A percentile compares a stretch with the other conserved stretches of the same genome.
These are phyloP conservation scores for Isichthys henryi DNA, from an alignment of 2,113 vertebrate genomes.

Conservation along the genomic window DNA sequence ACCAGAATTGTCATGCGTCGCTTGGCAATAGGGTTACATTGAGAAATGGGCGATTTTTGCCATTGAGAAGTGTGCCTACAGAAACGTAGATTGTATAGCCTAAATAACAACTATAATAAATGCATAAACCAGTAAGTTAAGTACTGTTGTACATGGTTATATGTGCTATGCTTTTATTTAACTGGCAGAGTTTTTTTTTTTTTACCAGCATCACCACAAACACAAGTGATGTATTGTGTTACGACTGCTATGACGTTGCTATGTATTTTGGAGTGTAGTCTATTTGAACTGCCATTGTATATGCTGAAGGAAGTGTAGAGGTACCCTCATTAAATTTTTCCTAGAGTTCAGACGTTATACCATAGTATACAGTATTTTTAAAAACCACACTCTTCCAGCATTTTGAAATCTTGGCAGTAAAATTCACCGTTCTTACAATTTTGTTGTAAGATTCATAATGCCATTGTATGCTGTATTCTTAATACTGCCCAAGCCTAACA, in stretches of 20 bases:
- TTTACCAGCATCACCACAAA: neutral
- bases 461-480: neutral
- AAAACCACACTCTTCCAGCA: neutral
- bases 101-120: neutral
- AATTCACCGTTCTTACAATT: neutral
- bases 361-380: neutral
- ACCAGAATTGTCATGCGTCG: neutral
- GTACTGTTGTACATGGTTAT: neutral
- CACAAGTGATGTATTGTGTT: neutral
- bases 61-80: neutral
- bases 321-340: neutral
- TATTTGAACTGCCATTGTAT: neutral
- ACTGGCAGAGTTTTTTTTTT: neutral
- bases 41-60: neutral
- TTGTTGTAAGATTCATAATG: neutral
- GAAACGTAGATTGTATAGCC: neutral
- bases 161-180: neutral
- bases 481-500: neutral
- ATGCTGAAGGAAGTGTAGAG: neutral
- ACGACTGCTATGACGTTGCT: neutral
- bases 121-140: neutral
- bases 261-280: neutral
- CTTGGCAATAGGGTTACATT: neutral
- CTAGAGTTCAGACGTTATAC: neutral
- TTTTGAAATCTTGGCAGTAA: neutral